Percentiles rank a stretch among this genome's conserved stretches.
phyloP scores from a whole-genome alignment of 2,797 vertebrate species.

The Hoplostethus mediterraneus region DNA sequence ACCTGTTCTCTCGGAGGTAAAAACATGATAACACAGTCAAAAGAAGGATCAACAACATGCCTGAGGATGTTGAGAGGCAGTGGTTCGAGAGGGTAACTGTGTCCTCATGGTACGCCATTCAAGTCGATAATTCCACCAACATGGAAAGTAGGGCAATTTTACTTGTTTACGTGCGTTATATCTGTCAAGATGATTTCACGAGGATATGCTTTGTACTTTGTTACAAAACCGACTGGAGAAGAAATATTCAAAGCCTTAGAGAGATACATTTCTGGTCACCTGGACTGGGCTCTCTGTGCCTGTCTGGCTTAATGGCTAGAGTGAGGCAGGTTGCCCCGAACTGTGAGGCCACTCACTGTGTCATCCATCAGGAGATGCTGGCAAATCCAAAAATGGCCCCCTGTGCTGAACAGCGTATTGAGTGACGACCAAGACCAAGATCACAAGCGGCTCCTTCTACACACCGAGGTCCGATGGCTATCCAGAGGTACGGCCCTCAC shows the following conservation, averaged over 20 bases:
- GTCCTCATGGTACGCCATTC: conserved; percentile 37
- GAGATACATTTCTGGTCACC: conserved; percentile 16
- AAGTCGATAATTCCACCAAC: conserved; percentile 54
- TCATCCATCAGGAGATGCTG: neutral
- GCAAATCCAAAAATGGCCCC: neutral
- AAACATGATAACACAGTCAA: conserved; percentile 35
- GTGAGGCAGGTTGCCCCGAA: neutral
- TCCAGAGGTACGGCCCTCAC: neutral
- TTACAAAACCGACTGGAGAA: conserved; percentile 10
- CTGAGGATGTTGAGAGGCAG: conserved; percentile 52
- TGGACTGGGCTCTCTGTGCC: neutral
- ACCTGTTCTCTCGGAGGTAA: too few relatives aligned
- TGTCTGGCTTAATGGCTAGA: neutral
- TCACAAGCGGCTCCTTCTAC: neutral
- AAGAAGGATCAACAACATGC: conserved; percentile 51
- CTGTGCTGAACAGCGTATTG: neutral
- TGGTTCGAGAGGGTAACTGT: conserved; percentile 61
- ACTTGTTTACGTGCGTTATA: conserved; percentile 40
- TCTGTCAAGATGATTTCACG: conserved; percentile 42
- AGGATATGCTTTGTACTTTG: conserved; percentile 30
- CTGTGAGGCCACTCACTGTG: neutral
- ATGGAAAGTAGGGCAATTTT: conserved; percentile 33
- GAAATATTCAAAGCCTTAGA: conserved; percentile 13
- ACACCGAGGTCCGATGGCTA: neutral
- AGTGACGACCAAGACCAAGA: neutral